A percentile compares a stretch with the other conserved stretches of the same genome.
Evolutionary conservation across 1,140 invertebrate species (phyloP).

Genomic region (Cherax destructor): DNA sequence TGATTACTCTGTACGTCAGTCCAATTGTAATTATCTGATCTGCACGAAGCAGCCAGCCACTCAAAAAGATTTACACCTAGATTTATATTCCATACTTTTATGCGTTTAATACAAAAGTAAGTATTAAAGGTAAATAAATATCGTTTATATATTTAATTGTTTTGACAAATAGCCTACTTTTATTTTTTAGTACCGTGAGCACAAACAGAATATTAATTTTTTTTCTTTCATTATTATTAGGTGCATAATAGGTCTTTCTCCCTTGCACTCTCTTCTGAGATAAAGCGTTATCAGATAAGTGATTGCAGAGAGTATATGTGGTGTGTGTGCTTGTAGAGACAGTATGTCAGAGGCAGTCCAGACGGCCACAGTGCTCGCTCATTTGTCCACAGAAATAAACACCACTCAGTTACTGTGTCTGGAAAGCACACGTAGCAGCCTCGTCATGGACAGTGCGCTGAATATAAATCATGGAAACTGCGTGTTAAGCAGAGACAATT

Average conservation of each 20-base stretch:
- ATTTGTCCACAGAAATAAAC: too few species aligned
- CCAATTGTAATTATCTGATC: too few species aligned
- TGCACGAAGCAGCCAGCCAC: too few species aligned
- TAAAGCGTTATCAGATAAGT: conserved; percentile 26
- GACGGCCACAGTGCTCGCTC: neutral
- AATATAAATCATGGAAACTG: neutral
- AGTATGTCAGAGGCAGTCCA: neutral
- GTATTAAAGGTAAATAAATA: too few species aligned
- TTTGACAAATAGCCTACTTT: too few species aligned
- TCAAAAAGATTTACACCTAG: too few species aligned
- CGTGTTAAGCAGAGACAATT: neutral
- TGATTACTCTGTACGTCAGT: too few species aligned
- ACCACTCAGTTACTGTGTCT: neutral
- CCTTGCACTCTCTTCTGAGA: conserved; percentile 11
- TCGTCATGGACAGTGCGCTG: neutral
- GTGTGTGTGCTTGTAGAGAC: neutral
- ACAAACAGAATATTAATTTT: too few species aligned
- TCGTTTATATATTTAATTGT: too few species aligned
- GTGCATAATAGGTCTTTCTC: neutral
- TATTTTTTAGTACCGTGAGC: too few species aligned
- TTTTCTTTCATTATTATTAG: neutral
- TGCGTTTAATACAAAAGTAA: too few species aligned
- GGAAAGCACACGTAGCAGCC: neutral
- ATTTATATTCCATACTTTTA: too few species aligned
- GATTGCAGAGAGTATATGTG: neutral